Evolutionary conservation across 2,888 invertebrate species (phyloP), one percentile per base, ranked within the genome.

Genomic region (Caenorhabditis japonica): DNA sequence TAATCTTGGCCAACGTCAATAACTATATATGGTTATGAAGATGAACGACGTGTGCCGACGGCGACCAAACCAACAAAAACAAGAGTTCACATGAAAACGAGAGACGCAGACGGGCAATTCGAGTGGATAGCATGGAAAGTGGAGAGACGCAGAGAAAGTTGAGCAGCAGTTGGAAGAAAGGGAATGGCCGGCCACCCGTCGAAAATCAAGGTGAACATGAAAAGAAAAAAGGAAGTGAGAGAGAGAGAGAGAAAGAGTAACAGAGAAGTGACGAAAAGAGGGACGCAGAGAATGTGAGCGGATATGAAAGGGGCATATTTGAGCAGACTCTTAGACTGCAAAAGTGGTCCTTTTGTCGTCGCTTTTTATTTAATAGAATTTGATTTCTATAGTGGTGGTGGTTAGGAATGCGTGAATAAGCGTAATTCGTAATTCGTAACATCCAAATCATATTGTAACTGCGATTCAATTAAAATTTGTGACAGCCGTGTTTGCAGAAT

Each of bases 1-100:
- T 44, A 41, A 52, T n/a, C n/a, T n/a, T n/a, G n/a, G n/a, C n/a
- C n/a, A n/a, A n/a, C n/a, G 49, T 58, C 51, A 52, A 46, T 44
- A 55, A 47, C 62, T 55, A 64, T 55, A 55, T 53, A 61, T 61
- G 61, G 53, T 66, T 59, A 69, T 69, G 60, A 60, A 47, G 60
- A 61, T 47, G 38, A 56, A 53, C 27, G 43, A 56, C 55, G 36
- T 30, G 23, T 13, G 23, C 25, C 47, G 34, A 36, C 23, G 13
- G 34, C n/a, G 34, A 4, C 43, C 53, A 38, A 41, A 46, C 39
- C 27, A 46, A 15, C 12, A 25, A 51, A 60, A 55, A 43, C 3
- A 44, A 59, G 69, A 46, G 23, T 47, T 36, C 13, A 39, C 15
- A 55, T 2, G 33, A 36, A 49, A 41, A 12, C 8, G 34, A 47